Evolutionary conservation across 2,888 invertebrate genomes (phyloP), one percentile per base, ranked within the genome.

Genomic region (Hydrotaea diabolus): DNA sequence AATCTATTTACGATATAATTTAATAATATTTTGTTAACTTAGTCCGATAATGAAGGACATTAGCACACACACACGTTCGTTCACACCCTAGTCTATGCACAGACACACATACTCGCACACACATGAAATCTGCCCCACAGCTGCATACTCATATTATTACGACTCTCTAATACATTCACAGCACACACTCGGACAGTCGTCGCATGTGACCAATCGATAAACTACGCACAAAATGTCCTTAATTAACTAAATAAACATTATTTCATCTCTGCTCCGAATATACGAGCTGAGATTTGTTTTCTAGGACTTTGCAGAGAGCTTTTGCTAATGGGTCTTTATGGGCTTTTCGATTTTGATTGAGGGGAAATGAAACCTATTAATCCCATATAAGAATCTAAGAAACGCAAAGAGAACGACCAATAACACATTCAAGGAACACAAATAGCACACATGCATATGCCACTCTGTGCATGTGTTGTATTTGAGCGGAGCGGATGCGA

Each of bases 221-320:
- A 69, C 77, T 74, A 49, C 46, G 49, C 69, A 77, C 36, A 49
- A 77, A 82, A 74, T 75, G 73, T 66, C 57, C 49, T 73, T 77
- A 80, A 73, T 83, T 83, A 83, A 83, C 79, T 83, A 73, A 77
- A 79, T 73, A 80, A 77, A 73, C 76, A 83, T 53, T 36, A 21
- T 62, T 76, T 57, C 64, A 15, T 57, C 26, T 0, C 9, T 36
- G 4, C 13, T 55, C 31, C 2, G 31, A 5, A 11, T 64, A 31
- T 26, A 36, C 36, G 5, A 55, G 55, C 2, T 13, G 15, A 49
- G 49, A 13, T 43, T 49, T 49, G 15, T 49, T 49, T 43, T 49
- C 13, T 23, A 2, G 5, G 11, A 26, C 26, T 5, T 26, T 15
- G 0, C 17, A 7, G 2, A 17, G n/a, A 36, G 64, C 64, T 19